These are phyloP conservation scores for Prochilodus magdalenae DNA, from an alignment of 2,113 vertebrate species.

Conservation along the genomic window DNA sequence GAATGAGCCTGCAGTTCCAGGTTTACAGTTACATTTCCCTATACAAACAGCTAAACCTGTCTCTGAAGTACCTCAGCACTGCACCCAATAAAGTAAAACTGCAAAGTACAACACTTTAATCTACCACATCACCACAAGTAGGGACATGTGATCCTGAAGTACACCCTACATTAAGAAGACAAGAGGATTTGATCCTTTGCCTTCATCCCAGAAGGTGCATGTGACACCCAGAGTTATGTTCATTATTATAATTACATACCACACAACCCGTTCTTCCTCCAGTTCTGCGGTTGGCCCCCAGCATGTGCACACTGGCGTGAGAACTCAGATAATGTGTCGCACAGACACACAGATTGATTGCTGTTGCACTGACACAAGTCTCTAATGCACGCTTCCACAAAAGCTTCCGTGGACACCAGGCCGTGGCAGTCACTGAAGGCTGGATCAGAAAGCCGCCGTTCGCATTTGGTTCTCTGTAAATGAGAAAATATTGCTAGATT, in stretches of 20 bases:
- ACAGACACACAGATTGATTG: conserved; percentile 74
- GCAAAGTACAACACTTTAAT: no score
- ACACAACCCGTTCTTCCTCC: conserved; percentile 81
- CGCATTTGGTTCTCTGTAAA: conserved; percentile 68
- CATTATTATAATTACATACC: conserved; percentile 73
- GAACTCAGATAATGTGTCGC: conserved; percentile 87
- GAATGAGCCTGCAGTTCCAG: no score
- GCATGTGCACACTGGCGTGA: conserved; percentile 91
- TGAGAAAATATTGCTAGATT: not conserved
- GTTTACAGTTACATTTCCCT: no score
- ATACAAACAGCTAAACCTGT: no score
- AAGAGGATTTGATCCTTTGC: not conserved
- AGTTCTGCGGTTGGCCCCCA: conserved; percentile 81
- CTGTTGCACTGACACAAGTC: conserved; percentile 81
- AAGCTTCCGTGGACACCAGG: conserved; percentile 76
- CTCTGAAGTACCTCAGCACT: no score
- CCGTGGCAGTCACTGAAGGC: conserved; percentile 79
- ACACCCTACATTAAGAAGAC: no score
- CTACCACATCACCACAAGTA: no score
- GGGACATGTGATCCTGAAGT: no score
- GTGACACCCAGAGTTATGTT: no score
- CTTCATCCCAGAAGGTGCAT: no score
- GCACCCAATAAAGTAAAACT: no score
- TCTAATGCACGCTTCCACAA: conserved; percentile 80
- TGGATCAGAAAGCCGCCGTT: conserved; percentile 67